Evolutionary conservation across 2,888 invertebrate species (phyloP).

Genomic region (Andrena dorsata): DNA sequence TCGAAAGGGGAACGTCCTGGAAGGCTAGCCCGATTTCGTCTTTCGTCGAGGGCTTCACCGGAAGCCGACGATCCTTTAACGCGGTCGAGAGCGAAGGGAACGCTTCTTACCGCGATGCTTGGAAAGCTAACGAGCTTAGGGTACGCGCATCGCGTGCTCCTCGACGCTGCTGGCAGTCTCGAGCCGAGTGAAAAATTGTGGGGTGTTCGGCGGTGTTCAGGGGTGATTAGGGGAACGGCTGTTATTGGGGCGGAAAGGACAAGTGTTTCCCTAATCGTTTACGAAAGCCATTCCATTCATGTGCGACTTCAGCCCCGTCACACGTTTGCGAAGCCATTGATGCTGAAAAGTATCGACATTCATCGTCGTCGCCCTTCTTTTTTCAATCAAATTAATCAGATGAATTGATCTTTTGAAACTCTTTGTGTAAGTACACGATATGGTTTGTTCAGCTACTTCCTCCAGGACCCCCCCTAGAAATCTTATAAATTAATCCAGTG

Average conservation of each 20-base stretch:
- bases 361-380: background rate
- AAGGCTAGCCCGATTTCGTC: background rate
- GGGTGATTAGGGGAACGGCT: background rate
- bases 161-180: background rate
- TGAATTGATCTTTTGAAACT: no score
- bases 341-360: background rate
- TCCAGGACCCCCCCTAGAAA: no score
- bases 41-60: background rate
- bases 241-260: slow-evolving; percentile 3
- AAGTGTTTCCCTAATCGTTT: background rate
- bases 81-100: slow-evolving; percentile 22
- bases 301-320: background rate
- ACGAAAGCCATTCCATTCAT: background rate
- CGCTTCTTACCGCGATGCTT: slow-evolving; percentile 11
- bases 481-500: no score
- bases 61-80: slow-evolving; percentile 16
- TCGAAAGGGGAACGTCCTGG: background rate
- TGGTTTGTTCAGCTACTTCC: no score
- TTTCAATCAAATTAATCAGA: background rate
- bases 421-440: no score
- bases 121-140: slow-evolving; percentile 27
- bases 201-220: background rate
- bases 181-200: slow-evolving; percentile 14
- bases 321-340: background rate
- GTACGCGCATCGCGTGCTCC: slow-evolving; percentile 9